Evolutionary conservation across 1,140 invertebrate species (phyloP), one percentile per base, ranked within the genome.

Genomic region (Anastrepha obliqua): DNA sequence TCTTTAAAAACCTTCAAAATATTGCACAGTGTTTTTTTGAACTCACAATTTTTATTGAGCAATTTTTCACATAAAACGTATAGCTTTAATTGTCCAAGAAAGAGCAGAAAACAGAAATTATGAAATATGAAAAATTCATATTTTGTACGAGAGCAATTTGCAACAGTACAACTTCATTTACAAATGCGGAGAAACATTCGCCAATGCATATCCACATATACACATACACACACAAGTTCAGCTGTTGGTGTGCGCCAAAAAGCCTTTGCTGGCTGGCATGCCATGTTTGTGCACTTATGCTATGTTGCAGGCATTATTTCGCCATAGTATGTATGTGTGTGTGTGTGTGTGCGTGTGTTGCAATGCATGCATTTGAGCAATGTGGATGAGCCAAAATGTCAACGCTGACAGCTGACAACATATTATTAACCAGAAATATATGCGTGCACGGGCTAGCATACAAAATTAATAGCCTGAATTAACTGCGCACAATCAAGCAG

Each of bases 381-480:
- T 81, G 44, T 81, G 74, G 74, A 81, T 81, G 74, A 81, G 87
- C 42, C 47, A 47, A 88, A 85, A 88, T 88, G 87, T 87, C 87
- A 88, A 89, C 67, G 86, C 55, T 89, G 88, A 89, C 88, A 89
- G 88, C 87, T 89, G 62, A 89, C 87, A 89, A 89, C 70, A 89
- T 89, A 89, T 89, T 89, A 89, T 89, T 89, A 88, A 89, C 67
- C 60, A 59, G 85, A 64, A 64, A 65, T 88, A 74, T 59, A 70
- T 67, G 60, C 44, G 5, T 15, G 47, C 39, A 47, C 70, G 7
- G 58, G 44, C 29, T 17, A 81, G 74, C 74, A 81, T 81, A 81
- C 74, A 81, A 74, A 81, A 81, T 81, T 81, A 81, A 81, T 81
- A 81, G 74, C 74, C 74, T 29, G 74, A 81, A 81, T 81, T 81